Evolutionary conservation across 2,888 invertebrate species (phyloP), one percentile per base, ranked within the genome.

Genomic region (Malacosoma neustria): DNA sequence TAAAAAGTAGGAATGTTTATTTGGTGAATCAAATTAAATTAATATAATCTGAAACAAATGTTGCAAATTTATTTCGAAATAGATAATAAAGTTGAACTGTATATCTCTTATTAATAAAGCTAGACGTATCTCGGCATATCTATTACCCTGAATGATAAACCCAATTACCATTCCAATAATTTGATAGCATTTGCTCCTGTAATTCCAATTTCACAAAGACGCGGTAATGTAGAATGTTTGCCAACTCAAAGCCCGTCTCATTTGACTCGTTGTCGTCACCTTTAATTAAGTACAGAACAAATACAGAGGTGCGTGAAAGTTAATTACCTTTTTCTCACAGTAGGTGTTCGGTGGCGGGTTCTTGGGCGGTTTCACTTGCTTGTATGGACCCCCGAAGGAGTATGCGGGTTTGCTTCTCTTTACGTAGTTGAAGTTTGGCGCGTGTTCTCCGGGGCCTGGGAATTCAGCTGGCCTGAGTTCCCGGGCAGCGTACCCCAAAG

Each of bases 251-350:
- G 38, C 31, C 31, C 37, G 32, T 32, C 37, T 14, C n/a, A 13
- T 35, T 35, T 30, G 32, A 30, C 32, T 3, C 12, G 30, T 11
- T 11, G 30, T 11, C 13, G 37, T 39, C 22, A 32, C 9, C 37
- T 41, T 35, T 42, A 38, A 43, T 44, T 42, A 44, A 42, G 39
- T 37, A 13, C 43, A 34, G 35, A 35, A 32, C 33, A 44, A 38
- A 40, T 33, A 40, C 33, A 30, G 33, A 35, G 14, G 33, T 14
- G 34, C 13, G 33, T 7, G 29, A 13, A 31, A 36, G 33, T 32
- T 36, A 38, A 40, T 45, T 58, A 80, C 82, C 74, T 73, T 80
- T 58, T 72, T 75, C 47, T 74, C 67, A 48, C 80, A 82, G 45
- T 82, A 80, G 1, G 56, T 48, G 47, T 77, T 77, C 1, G 80